Evolutionary conservation across 53 echinoderm and acorn worm genomes (phyloP), one percentile per base, ranked within the genome.

Genomic region (Pentamera pediparva): DNA sequence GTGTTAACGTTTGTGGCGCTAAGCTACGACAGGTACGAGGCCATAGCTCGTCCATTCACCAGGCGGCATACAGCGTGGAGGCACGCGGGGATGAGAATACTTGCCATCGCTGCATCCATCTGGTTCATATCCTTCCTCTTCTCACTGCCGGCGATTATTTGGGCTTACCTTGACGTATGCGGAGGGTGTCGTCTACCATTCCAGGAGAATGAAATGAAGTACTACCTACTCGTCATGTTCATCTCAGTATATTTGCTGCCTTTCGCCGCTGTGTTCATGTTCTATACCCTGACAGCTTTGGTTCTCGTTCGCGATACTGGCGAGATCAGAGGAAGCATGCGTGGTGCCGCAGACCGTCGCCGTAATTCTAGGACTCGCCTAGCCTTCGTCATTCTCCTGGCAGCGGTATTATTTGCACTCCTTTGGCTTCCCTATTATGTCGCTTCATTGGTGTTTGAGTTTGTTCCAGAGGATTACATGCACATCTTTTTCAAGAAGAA

Each of bases 1-100:
- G 94, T 90, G 6, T 69, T 94, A 22, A 90, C 94, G n/a, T 69
- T 94, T 11, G 76, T 80, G 6, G 90, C 90, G 0, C 75, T 94
- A 5, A 94, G 94, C 74, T 84, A 85, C 49, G 94, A 94, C 75
- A 72, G 94, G 6, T 94, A 90, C 39, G 85, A 87, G 39, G 94
- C 94, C 35, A 94, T 94, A 40, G 84, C 87, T 25, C 78, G 87
- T 20, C 89, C 94, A 9, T 84, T 94, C 59, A 69, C 81, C 58
- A 87, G 87, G 9, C 81, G 87, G n/a, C 87, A 90, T 53, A 79
- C 82, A 61, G 77, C 87, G 57, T 53, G 52, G 55, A 31, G 52
- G 24, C 73, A 72, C 6, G 84, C 85, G 22, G 82, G 81, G 1
- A 78, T 79, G 2, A 61, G 85, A 39, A 90, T 85, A 6, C 82